Percentiles rank a stretch among this genome's conserved stretches.
Evolutionary conservation across 2,113 vertebrate species (phyloP).

Genomic region (Prunella fulvescens): DNA sequence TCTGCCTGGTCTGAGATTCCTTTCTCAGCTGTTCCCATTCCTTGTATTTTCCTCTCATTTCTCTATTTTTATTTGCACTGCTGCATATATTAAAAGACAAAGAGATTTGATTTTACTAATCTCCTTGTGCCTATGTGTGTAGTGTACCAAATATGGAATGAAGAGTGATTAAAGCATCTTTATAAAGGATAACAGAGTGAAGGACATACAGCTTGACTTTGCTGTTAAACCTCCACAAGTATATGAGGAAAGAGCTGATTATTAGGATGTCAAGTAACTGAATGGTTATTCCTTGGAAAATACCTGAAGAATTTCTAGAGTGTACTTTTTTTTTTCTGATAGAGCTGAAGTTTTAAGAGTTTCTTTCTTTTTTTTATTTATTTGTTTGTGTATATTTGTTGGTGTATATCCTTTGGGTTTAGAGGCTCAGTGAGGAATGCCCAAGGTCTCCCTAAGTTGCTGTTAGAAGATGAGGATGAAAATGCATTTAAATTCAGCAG

Average conservation of each 20-base stretch:
- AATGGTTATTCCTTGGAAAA: not conserved
- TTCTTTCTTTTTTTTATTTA: not conserved
- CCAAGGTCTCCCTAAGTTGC: not conserved
- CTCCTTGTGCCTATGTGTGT: not conserved
- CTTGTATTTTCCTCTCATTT: not conserved
- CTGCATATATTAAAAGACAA: not conserved
- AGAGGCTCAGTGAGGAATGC: not conserved
- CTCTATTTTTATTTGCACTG: not conserved
- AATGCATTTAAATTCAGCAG: not conserved
- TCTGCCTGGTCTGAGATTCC: not conserved
- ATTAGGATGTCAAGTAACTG: not conserved
- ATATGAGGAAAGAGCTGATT: not conserved
- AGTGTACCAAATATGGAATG: not conserved
- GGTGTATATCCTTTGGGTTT: not conserved
- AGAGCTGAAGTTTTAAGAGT: not conserved
- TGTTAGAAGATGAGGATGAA: not conserved
- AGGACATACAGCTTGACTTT: not conserved
- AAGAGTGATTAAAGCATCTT: not conserved
- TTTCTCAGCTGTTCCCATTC: not conserved
- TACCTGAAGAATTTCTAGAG: not conserved
- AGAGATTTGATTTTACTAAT: conserved; percentile 11
- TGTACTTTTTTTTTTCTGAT: not conserved
- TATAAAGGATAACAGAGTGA: not conserved
- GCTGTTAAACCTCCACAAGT: not conserved
- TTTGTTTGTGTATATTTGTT: not conserved